Percentiles rank a stretch among this genome's conserved stretches.
These are phyloP conservation scores for Emys orbicularis DNA, from an alignment of 2,797 vertebrate genomes.

Conservation along the genomic window DNA sequence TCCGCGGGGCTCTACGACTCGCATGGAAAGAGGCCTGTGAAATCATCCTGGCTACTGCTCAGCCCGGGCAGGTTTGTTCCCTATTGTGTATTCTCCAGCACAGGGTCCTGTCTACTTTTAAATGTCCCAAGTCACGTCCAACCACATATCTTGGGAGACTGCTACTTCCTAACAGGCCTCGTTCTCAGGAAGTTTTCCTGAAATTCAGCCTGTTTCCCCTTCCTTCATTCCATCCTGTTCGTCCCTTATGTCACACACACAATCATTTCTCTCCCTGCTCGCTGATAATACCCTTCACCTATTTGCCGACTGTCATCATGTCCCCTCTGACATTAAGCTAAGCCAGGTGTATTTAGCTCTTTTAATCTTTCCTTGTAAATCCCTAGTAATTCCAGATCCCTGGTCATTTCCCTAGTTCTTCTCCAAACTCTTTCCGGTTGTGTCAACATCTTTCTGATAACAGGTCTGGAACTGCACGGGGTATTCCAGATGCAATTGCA, in stretches of 20 bases:
- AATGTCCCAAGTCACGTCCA: not conserved
- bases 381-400: slow-evolving; percentile 55
- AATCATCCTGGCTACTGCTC: not conserved
- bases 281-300: not conserved
- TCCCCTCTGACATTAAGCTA: slow-evolving; percentile 56
- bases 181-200: slow-evolving; percentile 18
- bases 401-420: slow-evolving; percentile 55
- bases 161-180: not conserved
- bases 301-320: slow-evolving; percentile 67
- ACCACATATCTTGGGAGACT: rapidly evolving
- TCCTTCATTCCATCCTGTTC: not conserved
- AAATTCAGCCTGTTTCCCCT: slow-evolving; percentile 31
- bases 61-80: not conserved
- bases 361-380: slow-evolving; percentile 73
- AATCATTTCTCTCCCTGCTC: slow-evolving; percentile 64
- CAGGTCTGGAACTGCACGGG: slow-evolving; percentile 23
- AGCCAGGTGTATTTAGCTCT: slow-evolving; percentile 44
- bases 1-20: not conserved
- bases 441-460: slow-evolving; percentile 1
- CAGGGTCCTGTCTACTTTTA: not conserved
- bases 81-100: not conserved
- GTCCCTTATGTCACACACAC: slow-evolving; percentile 16
- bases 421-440: slow-evolving; percentile 52
- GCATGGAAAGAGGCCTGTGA: not conserved
- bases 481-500: not conserved